Conservation (phyloP, 1,140 invertebrate genomes). For the Ceratina australensis region DNA sequence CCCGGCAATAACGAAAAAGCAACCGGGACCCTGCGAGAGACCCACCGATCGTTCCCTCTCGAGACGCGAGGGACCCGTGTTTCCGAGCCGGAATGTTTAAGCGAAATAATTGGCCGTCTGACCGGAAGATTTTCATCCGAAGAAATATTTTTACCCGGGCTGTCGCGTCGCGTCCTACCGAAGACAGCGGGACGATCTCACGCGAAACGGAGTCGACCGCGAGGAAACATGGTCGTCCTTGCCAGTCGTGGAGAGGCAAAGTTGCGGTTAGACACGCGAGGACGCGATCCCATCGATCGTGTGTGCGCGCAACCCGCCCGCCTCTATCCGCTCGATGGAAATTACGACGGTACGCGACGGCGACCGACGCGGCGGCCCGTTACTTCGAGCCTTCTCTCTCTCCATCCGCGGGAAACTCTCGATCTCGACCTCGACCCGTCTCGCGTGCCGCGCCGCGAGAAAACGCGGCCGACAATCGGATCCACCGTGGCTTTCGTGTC, state of each 20-base stretch:
- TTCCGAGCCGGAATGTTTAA: too few relatives aligned
- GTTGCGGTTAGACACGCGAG: conserved; percentile 43
- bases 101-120: too few relatives aligned
- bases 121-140: background rate
- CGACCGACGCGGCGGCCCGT: too few relatives aligned
- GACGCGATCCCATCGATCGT: conserved; percentile 44
- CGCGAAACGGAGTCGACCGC: background rate
- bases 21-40: background rate
- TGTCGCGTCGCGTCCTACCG: background rate
- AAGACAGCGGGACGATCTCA: background rate
- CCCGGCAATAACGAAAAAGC: conserved; percentile 48
- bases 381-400: background rate
- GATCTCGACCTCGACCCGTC: conserved; percentile 35
- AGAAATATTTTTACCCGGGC: too few relatives aligned
- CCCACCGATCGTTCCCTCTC: background rate
- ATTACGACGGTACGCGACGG: conserved; percentile 16
- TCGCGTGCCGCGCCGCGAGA: conserved; percentile 53
- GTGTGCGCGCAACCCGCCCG: background rate
- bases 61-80: background rate
- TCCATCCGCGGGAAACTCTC: background rate
- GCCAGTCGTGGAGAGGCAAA: conserved; percentile 9
- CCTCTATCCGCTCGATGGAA: conserved; percentile 18
- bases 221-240: conserved; percentile 20
- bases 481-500: conserved; percentile 63
- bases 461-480: conserved; percentile 57